Evolutionary conservation across 1,140 invertebrate species (phyloP).

Genomic region (Copidosoma floridanum): DNA sequence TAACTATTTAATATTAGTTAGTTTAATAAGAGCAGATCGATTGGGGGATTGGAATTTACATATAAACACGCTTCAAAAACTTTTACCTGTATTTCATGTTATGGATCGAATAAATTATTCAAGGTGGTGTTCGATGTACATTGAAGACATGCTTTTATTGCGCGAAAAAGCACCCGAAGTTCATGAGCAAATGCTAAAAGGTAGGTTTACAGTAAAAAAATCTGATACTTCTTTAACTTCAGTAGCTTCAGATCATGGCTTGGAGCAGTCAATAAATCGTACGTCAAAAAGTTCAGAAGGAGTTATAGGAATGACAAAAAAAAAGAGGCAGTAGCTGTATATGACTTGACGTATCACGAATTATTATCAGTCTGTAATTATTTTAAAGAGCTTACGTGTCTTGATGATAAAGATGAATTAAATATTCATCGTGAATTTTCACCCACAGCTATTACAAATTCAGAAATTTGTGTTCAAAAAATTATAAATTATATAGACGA

Average conservation of each 20-base stretch:
- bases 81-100: slow-evolving; percentile 18
- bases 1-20: slow-evolving; percentile 8
- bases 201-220: neutral
- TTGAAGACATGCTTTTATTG: slow-evolving; percentile 5
- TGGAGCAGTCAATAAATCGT: no score
- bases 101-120: slow-evolving; percentile 25
- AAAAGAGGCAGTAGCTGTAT: neutral
- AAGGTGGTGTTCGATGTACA: slow-evolving; percentile 18
- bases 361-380: neutral
- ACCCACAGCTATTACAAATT: no score
- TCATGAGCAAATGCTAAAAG: neutral
- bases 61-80: slow-evolving; percentile 1
- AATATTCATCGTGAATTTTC: neutral
- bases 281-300: neutral
- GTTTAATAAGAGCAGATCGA: slow-evolving; percentile 14
- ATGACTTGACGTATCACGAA: neutral
- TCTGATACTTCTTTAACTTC: neutral
- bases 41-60: slow-evolving; percentile 24
- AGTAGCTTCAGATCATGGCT: neutral
- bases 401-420: neutral
- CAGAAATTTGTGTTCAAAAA: neutral
- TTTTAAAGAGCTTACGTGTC: neutral
- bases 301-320: neutral
- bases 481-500: neutral
- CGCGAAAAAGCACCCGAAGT: neutral